These are phyloP conservation scores for rabbit (Oryctolagus cuniculus) DNA, from an alignment of 2,113 vertebrate species.

Conservation along the genomic window DNA sequence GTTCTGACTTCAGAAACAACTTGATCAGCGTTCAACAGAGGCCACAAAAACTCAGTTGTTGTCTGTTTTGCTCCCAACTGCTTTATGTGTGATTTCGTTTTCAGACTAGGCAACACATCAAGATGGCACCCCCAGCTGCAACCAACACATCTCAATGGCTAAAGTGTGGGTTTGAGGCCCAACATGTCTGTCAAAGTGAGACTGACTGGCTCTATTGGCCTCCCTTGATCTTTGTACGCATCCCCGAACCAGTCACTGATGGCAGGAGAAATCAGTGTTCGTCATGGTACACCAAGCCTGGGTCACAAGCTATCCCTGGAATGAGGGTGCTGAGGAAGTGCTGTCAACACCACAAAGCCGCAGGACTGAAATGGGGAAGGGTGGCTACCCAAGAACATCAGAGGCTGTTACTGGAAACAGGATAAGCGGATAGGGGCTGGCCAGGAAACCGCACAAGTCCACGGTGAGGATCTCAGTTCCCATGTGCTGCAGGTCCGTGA, in stretches of 20 bases:
- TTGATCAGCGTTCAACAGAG: neutral
- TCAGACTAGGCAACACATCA: neutral
- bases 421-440: neutral
- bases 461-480: constrained; percentile 10
- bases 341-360: constrained; percentile 32
- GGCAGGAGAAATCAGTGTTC: neutral
- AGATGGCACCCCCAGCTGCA: neutral
- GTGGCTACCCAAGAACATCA: neutral
- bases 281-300: neutral
- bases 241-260: neutral
- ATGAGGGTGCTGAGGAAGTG: neutral
- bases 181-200: neutral
- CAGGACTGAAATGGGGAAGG: neutral
- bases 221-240: neutral
- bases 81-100: neutral
- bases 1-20: constrained; percentile 4
- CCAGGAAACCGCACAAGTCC: constrained; percentile 6
- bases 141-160: neutral
- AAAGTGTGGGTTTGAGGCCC: neutral
- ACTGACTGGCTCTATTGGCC: neutral
- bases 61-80: neutral
- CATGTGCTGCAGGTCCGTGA: constrained; percentile 4
- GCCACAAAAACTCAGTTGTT: neutral
- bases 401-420: constrained; percentile 56
- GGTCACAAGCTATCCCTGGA: neutral